These are phyloP conservation scores for Morone chrysops DNA, from an alignment of 2,113 vertebrate species.

Conservation along the genomic window DNA sequence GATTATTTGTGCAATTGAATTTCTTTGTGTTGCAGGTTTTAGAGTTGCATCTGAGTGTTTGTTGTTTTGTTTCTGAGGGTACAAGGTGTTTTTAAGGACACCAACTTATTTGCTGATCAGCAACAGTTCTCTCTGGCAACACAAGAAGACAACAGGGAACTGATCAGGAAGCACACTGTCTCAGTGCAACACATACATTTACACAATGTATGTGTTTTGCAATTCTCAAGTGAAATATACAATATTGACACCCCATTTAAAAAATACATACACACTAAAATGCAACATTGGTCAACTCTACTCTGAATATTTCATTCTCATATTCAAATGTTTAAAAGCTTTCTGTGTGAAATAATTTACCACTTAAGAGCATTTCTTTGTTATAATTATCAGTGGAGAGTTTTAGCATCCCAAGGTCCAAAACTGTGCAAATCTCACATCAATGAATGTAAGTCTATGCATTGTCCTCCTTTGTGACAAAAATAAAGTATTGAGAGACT, in stretches of 20 bases:
- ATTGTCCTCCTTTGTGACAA: background rate
- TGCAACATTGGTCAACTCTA: background rate
- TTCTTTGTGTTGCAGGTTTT: background rate
- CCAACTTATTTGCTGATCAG: conserved; percentile 51
- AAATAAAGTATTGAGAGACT: background rate
- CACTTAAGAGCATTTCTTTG: conserved; percentile 63
- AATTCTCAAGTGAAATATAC: background rate
- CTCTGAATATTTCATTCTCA: conserved; percentile 35
- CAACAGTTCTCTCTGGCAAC: background rate
- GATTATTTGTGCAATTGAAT: background rate
- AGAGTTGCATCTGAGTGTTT: background rate
- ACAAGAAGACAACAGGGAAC: conserved; percentile 3
- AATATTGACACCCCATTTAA: conserved; percentile 41
- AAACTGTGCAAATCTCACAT: background rate
- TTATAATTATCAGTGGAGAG: background rate
- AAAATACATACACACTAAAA: conserved; percentile 50
- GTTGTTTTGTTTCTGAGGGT: conserved; percentile 3
- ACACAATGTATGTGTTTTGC: too few species aligned
- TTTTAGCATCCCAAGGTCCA: background rate
- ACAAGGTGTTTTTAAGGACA: conserved; percentile 54
- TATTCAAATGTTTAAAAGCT: conserved; percentile 40
- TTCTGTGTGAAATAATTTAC: conserved; percentile 65
- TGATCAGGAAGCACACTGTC: background rate
- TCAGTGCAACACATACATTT: conserved; percentile 2
- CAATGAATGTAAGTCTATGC: background rate